phyloP scores from a whole-genome alignment of 35 echinoderm and acorn worm genomes.

The Apostichopus californicus region DNA sequence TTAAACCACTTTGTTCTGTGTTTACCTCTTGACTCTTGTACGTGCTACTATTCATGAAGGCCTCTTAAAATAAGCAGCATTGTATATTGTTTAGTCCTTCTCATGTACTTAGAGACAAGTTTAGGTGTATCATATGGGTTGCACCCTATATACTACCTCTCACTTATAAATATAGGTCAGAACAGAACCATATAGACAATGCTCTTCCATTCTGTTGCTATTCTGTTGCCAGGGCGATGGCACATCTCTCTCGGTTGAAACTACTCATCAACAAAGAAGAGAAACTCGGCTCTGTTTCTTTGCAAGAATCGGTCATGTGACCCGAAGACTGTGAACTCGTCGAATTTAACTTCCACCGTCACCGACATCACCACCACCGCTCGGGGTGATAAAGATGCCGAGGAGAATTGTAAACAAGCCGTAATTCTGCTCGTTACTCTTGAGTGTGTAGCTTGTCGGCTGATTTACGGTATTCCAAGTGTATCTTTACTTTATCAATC shows the following conservation, averaged over 20 bases:
- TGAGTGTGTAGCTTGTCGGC: neutral
- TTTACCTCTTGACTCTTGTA: too few relatives aligned
- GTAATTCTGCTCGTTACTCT: neutral
- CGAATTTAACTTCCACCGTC: neutral
- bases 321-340: neutral
- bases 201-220: neutral
- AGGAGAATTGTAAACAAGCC: neutral
- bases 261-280: slow-evolving; percentile 16
- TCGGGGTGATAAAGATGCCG: neutral
- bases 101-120: too few relatives aligned
- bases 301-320: neutral
- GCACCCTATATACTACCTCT: too few relatives aligned
- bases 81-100: too few relatives aligned
- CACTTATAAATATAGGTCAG: too few relatives aligned
- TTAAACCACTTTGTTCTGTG: too few relatives aligned
- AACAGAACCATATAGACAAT: too few relatives aligned
- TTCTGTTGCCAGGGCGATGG: neutral
- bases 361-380: neutral
- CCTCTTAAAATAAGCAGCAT: too few relatives aligned
- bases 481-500: neutral
- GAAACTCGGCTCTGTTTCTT: neutral
- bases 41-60: too few relatives aligned
- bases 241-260: slow-evolving; percentile 32
- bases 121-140: too few relatives aligned
- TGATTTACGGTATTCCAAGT: neutral